Percentiles rank a stretch among this genome's conserved stretches.
Evolutionary conservation across 1,140 invertebrate species (phyloP).

Genomic region (Andrena cerasifolii): DNA sequence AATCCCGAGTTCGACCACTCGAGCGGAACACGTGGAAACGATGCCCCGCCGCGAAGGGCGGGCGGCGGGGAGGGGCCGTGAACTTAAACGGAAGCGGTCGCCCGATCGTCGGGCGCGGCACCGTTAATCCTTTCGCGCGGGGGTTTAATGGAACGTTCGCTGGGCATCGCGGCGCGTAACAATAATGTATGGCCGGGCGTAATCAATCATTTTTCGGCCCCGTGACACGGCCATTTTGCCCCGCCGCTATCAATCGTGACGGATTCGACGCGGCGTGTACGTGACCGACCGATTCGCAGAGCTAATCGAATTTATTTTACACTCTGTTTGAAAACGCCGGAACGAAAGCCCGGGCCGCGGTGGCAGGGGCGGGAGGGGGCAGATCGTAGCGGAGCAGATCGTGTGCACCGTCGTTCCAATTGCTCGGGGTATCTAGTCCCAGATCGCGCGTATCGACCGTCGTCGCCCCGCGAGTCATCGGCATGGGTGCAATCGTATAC

Average conservation of each 20-base stretch:
- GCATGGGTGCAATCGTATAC: constrained; percentile 15
- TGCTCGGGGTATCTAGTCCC: constrained; percentile 13
- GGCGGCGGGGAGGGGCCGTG: not conserved
- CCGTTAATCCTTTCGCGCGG: constrained; percentile 60
- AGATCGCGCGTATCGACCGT: constrained; percentile 19
- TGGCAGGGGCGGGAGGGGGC: not conserved
- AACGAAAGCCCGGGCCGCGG: constrained; percentile 22
- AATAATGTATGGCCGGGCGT: constrained; percentile 61
- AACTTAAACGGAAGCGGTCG: constrained; percentile 30
- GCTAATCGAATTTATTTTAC: constrained; percentile 70
- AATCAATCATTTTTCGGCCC: constrained; percentile 66
- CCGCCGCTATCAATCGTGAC: constrained; percentile 64
- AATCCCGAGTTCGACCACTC: constrained; percentile 9
- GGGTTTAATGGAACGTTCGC: constrained; percentile 61
- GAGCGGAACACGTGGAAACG: constrained; percentile 1
- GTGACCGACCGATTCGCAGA: constrained; percentile 49
- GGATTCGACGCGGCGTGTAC: constrained; percentile 62
- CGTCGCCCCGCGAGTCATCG: not conserved
- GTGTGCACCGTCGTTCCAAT: constrained; percentile 13
- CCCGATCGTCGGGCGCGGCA: constrained; percentile 15
- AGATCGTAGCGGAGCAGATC: not conserved
- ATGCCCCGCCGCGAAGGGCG: not conserved
- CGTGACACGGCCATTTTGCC: constrained; percentile 58
- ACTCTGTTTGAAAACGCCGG: constrained; percentile 61
- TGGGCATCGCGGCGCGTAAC: constrained; percentile 51